These are phyloP conservation scores for Scarus forsteni DNA, from an alignment of 2,797 vertebrate genomes.

Conservation along the genomic window DNA sequence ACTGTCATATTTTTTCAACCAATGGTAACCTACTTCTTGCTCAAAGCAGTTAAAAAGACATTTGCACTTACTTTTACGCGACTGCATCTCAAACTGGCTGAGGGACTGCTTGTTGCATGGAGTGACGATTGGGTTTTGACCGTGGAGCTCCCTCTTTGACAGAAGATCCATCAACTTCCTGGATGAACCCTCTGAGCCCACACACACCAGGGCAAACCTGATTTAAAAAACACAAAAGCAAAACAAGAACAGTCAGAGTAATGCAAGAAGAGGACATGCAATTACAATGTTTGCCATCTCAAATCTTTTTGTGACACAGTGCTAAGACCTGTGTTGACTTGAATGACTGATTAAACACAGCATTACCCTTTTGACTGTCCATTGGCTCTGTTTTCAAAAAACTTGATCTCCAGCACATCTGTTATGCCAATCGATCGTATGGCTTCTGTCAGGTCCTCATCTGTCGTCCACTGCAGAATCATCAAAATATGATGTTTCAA, in stretches of 20 bases:
- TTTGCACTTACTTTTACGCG: conserved; percentile 93
- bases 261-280: too few species aligned
- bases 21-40: background rate
- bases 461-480: conserved; percentile 94
- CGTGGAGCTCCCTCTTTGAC: conserved; percentile 97
- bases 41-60: background rate
- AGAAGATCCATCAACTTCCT: conserved; percentile 97
- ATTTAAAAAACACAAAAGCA: background rate
- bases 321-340: too few species aligned
- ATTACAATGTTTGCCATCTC: too few species aligned
- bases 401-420: conserved; percentile 98
- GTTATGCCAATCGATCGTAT: conserved; percentile 95
- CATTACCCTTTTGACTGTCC: conserved; percentile 98
- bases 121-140: conserved; percentile 97
- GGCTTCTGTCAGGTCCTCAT: conserved; percentile 98
- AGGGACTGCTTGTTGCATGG: conserved; percentile 99
- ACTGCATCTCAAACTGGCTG: conserved; percentile 99
- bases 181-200: conserved; percentile 96
- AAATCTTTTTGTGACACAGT: too few species aligned
- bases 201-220: conserved; percentile 97
- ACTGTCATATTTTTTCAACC: too few species aligned
- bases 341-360: too few species aligned
- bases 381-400: conserved; percentile 99
- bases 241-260: background rate
- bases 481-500: background rate